Evolutionary conservation across 2,797 vertebrate genomes (phyloP), one percentile per base, ranked within the genome.

Genomic region (Xenops minutus): DNA sequence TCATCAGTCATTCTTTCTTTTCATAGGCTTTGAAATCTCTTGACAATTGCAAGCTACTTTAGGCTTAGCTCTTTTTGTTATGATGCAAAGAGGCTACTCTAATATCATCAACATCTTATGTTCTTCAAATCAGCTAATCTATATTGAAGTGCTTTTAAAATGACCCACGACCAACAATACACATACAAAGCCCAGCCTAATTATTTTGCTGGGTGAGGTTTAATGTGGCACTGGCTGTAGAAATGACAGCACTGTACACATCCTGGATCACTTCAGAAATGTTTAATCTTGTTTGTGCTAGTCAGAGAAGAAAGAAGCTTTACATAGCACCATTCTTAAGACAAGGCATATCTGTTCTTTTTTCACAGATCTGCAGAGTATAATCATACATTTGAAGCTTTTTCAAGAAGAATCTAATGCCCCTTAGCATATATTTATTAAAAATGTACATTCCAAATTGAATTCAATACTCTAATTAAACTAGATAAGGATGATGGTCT

Each of bases 241-340:
- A 87, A 96, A 46, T 37, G 13, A 67, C 55, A 94, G 49, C n/a
- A 49, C 18, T 85, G 49, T 75, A 64, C 36, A 14, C 32, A 49
- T 55, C 27, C 12, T 37, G 30, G 34, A 64, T 89, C 10, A 37
- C 58, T 85, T 84, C 6, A 14, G 67, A 85, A 94, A 48, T 43
- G 51, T 95, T 95, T 94, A 83, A 91, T 93, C 74, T 83, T 80
- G n/a, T 62, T 94, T 93, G 59, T 76, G 77, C 54, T 82, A 80
- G 62, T 51, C 48, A 58, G 34, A 85, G 69, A 89, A 95, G 13
- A 64, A 91, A 62, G 68, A 55, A 67, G 55, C 19, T 73, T 78
- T 92, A 11, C 0, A 0, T 39, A 66, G 12, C 7, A 19, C 14
- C 3, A 2, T 92, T 87, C 75, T 84, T 88, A 89, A 96, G 66